These are phyloP conservation scores for Chrysogorgia sp. DNA, from an alignment of 92 coral and sea anemone species.

Conservation along the genomic window DNA sequence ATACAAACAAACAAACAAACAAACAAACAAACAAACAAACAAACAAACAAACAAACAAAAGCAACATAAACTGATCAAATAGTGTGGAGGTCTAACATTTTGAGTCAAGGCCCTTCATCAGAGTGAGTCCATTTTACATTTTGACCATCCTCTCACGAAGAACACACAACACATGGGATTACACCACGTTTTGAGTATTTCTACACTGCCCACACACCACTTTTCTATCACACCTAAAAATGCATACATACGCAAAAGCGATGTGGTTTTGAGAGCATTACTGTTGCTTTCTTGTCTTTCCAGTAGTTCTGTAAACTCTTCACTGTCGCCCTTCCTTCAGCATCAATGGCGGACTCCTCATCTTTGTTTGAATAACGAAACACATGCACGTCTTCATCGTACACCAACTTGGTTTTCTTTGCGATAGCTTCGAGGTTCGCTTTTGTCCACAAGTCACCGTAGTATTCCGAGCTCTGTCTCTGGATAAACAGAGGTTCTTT, in stretches of 20 bases:
- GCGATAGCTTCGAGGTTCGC: constrained; percentile 63
- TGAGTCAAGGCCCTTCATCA: no score
- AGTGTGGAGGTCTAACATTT: no score
- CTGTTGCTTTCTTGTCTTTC: constrained; percentile 68
- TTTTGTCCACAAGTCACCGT: constrained; percentile 71
- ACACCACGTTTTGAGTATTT: no score
- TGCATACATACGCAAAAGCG: constrained; percentile 81
- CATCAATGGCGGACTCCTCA: constrained; percentile 65
- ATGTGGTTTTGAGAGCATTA: constrained; percentile 83
- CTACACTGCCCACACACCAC: no score
- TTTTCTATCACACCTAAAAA: no score
- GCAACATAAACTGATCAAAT: no score
- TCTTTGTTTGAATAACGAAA: constrained; percentile 78
- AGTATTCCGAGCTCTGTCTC: constrained; percentile 72
- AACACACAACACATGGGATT: no score
- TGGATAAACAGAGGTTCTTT: constrained; percentile 77
- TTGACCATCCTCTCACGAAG: no score
- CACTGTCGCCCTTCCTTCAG: constrained; percentile 58
- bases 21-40: no score
- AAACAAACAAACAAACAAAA: no score
- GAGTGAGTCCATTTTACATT: no score
- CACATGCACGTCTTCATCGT: constrained; percentile 72
- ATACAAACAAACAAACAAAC: no score
- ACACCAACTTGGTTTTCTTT: constrained; percentile 71
- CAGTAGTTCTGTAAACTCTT: constrained; percentile 65